Conservation (phyloP, 2,113 vertebrate species). For the Scomber colias region DNA sequence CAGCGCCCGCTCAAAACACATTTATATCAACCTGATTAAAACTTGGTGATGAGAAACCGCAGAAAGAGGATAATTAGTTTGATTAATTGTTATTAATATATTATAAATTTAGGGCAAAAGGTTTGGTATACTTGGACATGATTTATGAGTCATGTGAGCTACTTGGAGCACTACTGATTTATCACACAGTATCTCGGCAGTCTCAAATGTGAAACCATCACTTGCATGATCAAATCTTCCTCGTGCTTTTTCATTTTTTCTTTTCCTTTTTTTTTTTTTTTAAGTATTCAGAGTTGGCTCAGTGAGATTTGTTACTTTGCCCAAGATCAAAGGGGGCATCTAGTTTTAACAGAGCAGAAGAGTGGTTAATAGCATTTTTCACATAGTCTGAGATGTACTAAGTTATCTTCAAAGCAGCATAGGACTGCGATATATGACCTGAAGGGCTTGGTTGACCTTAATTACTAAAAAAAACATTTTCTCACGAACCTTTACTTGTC, state of each 20-base stretch:
- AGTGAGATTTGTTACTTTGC: background rate
- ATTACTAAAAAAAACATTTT: background rate
- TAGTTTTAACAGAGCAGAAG: no score
- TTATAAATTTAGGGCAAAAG: constrained; percentile 16
- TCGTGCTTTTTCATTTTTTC: background rate
- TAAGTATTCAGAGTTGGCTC: background rate
- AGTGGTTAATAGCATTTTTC: no score
- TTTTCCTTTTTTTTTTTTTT: background rate
- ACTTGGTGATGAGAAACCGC: background rate
- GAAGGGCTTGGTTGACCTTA: no score
- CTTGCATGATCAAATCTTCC: constrained; percentile 15
- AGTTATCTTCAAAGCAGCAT: background rate
- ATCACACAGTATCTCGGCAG: constrained; percentile 23
- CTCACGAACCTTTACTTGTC: no score
- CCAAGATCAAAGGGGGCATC: constrained; percentile 4
- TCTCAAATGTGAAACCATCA: background rate
- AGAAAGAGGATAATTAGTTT: constrained; percentile 5
- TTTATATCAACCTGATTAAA: constrained; percentile 5
- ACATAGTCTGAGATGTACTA: background rate
- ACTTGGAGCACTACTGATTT: constrained; percentile 13
- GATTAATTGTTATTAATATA: constrained; percentile 42
- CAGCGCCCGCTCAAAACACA: no score
- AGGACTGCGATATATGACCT: background rate
- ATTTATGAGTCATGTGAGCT: constrained; percentile 8
- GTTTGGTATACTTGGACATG: background rate